A percentile compares a stretch with the other conserved stretches of the same genome.
Conservation (phyloP, 2,888 invertebrate genomes). For the Miltochrista miniata region DNA sequence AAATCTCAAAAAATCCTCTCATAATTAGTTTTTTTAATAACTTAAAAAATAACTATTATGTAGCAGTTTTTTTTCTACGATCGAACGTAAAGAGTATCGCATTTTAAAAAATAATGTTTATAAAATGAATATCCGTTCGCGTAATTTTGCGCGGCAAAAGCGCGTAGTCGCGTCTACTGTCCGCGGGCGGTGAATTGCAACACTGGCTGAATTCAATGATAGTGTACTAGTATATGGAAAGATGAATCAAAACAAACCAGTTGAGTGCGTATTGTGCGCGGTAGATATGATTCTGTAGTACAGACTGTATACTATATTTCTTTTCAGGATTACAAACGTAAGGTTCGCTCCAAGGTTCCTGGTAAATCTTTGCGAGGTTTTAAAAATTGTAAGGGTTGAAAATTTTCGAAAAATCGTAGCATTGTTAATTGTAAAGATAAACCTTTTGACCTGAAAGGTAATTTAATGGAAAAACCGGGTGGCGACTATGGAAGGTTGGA, state of each 20-base stretch:
- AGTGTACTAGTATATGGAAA: constrained; percentile 5
- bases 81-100: too few relatives aligned
- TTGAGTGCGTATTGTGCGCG: not conserved
- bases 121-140: not conserved
- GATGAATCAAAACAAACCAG: not conserved
- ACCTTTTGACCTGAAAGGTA: too few relatives aligned
- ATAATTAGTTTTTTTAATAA: not conserved
- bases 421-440: too few relatives aligned
- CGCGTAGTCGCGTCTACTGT: constrained; percentile 30
- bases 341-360: too few relatives aligned
- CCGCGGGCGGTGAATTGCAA: constrained; percentile 33
- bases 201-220: constrained; percentile 29
- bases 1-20: not conserved
- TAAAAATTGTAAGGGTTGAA: too few relatives aligned
- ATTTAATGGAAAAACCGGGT: too few relatives aligned
- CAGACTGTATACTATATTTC: too few relatives aligned
- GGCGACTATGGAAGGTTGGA: too few relatives aligned
- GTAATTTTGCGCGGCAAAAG: constrained; percentile 18
- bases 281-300: not conserved
- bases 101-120: not conserved
- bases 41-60: too few relatives aligned
- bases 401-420: too few relatives aligned
- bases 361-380: too few relatives aligned
- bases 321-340: too few relatives aligned
- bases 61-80: not conserved